A percentile compares a stretch with the other conserved stretches of the same genome.
phyloP scores from a whole-genome alignment of 2,888 invertebrate genomes.

The Trichopoda pennipes region DNA sequence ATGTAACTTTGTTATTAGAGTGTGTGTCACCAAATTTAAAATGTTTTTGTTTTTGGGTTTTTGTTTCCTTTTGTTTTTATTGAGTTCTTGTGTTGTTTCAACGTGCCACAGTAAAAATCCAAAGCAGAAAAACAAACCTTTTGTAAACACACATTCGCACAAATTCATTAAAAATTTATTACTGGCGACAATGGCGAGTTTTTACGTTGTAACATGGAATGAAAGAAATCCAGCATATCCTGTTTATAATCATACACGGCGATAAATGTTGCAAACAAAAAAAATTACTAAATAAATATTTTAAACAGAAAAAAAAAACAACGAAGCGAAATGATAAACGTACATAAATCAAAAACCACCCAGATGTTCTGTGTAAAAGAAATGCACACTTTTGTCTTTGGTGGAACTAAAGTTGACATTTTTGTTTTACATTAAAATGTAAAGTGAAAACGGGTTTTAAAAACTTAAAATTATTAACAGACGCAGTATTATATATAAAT shows the following conservation, averaged over 20 bases:
- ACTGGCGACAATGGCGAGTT: constrained; percentile 64
- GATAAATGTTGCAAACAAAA: constrained; percentile 5
- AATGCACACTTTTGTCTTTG: not conserved
- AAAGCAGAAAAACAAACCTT: constrained; percentile 42
- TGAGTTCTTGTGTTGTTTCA: not conserved
- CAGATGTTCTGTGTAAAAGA: constrained; percentile 52
- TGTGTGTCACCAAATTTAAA: constrained; percentile 50
- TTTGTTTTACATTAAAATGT: constrained; percentile 7
- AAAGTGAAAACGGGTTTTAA: not conserved
- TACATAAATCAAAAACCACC: constrained; percentile 56
- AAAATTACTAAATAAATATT: not conserved
- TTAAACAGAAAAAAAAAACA: constrained; percentile 45
- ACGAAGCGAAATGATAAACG: constrained; percentile 7
- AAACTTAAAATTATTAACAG: too few relatives aligned
- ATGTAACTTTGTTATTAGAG: constrained; percentile 21
- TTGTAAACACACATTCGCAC: constrained; percentile 37
- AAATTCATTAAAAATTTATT: constrained; percentile 67
- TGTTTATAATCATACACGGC: constrained; percentile 55
- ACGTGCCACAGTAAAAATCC: not conserved
- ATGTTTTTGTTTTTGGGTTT: constrained; percentile 15
- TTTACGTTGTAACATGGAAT: constrained; percentile 54
- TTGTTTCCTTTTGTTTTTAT: not conserved
- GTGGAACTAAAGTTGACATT: constrained; percentile 22
- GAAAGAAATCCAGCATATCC: constrained; percentile 62
- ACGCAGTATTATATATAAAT: too few relatives aligned